Evolutionary conservation across 1,140 invertebrate species (phyloP), one percentile per base, ranked within the genome.

Genomic region (Drosophila pandora): DNA sequence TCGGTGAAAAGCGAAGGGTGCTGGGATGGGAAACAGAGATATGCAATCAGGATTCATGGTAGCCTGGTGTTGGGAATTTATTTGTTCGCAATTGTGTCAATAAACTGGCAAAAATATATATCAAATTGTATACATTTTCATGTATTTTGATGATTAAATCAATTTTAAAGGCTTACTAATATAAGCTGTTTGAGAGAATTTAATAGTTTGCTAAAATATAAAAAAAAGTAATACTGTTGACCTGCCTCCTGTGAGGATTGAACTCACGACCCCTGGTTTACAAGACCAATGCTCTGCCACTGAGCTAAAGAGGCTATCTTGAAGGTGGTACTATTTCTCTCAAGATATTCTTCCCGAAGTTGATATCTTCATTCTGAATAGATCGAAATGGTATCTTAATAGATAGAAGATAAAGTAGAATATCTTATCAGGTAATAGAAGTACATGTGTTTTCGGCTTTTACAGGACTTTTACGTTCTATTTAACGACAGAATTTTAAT

Each of bases 241-340:
- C 7, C 7, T 95, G 95, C 95, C 95, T 95, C 94, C 94, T 95
- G 94, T 95, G 96, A 96, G 96, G 94, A 95, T 96, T 95, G 96
- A 96, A 96, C 95, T 96, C 95, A 95, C 95, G 96, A 96, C 95
- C 95, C 95, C 95, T 96, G 95, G 95, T 96, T 96, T 96, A 96
- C 95, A 95, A 96, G 96, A 96, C 95, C 95, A 96, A 95, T 96
- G 96, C 95, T 96, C 95, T 96, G 95, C 96, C 96, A 95, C 96
- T 96, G 95, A 96, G 96, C 96, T 96, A 96, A 95, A 95, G 95
- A 96, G 96, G 95, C 96, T 47, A 21, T 47, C 43, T 47, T 47
- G 9, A 5, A 47, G 9, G 21, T 43, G 43, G 21, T 12, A 10
- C 7, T 1, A 23, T 22, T 22, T 8, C 2, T 47, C 9, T 21